These are phyloP conservation scores for Lycia hirtaria DNA, from an alignment of 2,888 invertebrate genomes.

Conservation along the genomic window DNA sequence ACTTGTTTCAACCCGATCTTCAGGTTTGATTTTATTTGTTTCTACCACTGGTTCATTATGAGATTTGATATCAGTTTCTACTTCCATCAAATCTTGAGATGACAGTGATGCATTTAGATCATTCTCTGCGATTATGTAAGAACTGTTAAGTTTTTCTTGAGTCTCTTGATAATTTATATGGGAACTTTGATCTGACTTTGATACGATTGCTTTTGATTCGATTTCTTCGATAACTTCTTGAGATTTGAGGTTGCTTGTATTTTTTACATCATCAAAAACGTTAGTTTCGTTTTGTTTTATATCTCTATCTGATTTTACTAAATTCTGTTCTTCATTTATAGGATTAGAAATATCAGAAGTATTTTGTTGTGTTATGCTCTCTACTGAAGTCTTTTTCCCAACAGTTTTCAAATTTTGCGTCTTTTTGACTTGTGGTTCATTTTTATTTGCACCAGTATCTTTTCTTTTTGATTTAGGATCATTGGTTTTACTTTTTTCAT, in stretches of 20 bases:
- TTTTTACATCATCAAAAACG: not conserved
- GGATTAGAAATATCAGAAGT: slow-evolving; percentile 20
- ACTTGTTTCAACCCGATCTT: not conserved
- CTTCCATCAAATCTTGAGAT: slow-evolving; percentile 54
- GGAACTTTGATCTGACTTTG: not conserved
- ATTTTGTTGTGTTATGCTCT: slow-evolving; percentile 23
- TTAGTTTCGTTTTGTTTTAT: slow-evolving; percentile 15
- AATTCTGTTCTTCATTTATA: slow-evolving; percentile 28
- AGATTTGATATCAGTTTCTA: slow-evolving; percentile 33
- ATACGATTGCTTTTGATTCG: not conserved
- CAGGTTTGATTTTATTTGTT: slow-evolving; percentile 4
- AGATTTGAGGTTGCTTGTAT: not conserved
- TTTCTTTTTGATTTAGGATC: slow-evolving; percentile 59
- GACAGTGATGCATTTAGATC: slow-evolving; percentile 49
- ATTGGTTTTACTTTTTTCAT: slow-evolving; percentile 54
- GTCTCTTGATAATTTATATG: slow-evolving; percentile 27
- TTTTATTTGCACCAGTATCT: slow-evolving; percentile 53
- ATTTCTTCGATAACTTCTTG: not conserved
- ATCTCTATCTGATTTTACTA: slow-evolving; percentile 9
- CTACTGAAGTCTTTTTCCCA: slow-evolving; percentile 52
- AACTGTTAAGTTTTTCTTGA: slow-evolving; percentile 50
- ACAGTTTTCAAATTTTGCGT: slow-evolving; percentile 64
- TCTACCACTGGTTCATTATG: slow-evolving; percentile 12
- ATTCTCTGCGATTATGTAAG: slow-evolving; percentile 47
- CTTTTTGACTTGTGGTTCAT: slow-evolving; percentile 57